Conservation (phyloP, 2,113 vertebrate species). For the Tauraco erythrolophus region DNA sequence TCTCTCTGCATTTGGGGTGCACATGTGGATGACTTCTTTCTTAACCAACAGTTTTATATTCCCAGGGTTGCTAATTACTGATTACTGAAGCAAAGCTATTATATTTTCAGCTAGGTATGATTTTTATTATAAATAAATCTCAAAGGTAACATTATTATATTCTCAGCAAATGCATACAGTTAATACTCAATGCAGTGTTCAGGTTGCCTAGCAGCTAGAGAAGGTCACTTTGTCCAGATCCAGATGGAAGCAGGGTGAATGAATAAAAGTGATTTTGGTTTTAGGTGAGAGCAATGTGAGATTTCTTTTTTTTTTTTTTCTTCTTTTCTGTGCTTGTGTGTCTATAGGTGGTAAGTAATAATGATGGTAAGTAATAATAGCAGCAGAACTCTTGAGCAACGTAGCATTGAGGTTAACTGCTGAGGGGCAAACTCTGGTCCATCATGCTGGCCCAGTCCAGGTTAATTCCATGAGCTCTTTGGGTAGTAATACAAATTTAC, state of each 20-base stretch:
- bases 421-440: background rate
- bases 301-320: background rate
- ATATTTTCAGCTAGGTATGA: background rate
- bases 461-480: background rate
- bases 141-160: constrained; percentile 6
- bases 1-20: background rate
- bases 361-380: background rate
- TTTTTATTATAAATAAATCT: constrained; percentile 14
- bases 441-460: background rate
- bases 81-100: constrained; percentile 9
- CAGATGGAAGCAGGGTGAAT: constrained; percentile 13
- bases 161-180: background rate
- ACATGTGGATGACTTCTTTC: background rate
- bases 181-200: constrained; percentile 8
- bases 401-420: background rate
- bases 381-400: background rate
- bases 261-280: constrained; percentile 19
- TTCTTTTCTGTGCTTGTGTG: background rate
- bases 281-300: background rate
- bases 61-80: constrained; percentile 15
- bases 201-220: constrained; percentile 71
- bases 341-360: background rate
- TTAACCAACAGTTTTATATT: background rate
- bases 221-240: constrained; percentile 19
- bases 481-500: background rate